Percentiles rank a stretch among this genome's conserved stretches.
Conservation (phyloP, 2,888 invertebrate genomes). For the Aradus depressus region DNA sequence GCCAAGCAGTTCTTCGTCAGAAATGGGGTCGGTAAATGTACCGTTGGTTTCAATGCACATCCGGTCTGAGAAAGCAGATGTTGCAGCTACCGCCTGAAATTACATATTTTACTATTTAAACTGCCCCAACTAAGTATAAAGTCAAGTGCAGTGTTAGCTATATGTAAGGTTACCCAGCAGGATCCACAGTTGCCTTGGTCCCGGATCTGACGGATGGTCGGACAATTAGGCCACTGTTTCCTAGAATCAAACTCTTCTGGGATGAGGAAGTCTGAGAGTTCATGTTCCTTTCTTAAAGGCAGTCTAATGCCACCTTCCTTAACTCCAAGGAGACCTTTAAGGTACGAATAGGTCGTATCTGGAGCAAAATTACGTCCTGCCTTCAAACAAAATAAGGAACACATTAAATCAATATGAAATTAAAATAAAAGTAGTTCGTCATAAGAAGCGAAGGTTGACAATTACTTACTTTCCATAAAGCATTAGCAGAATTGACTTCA, state of each 20-base stretch:
- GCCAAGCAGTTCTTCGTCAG: too few relatives aligned
- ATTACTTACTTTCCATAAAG: too few relatives aligned
- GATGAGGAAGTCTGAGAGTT: background rate
- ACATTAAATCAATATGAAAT: too few relatives aligned
- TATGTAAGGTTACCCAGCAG: constrained; percentile 66
- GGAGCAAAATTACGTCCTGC: constrained; percentile 63
- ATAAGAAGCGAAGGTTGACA: too few relatives aligned
- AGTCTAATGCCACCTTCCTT: constrained; percentile 44
- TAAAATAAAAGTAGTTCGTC: too few relatives aligned
- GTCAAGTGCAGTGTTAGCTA: constrained; percentile 11
- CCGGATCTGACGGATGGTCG: constrained; percentile 65
- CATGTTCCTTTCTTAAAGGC: constrained; percentile 32
- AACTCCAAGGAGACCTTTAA: constrained; percentile 58
- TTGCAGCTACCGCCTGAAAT: background rate
- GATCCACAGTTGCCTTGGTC: constrained; percentile 91
- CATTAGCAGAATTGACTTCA: too few relatives aligned
- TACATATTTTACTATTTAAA: background rate
- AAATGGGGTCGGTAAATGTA: too few relatives aligned
- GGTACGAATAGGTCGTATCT: constrained; percentile 46
- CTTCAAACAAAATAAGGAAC: too few relatives aligned
- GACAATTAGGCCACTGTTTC: constrained; percentile 68
- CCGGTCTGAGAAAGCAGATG: background rate
- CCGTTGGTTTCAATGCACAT: too few relatives aligned
- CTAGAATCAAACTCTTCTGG: constrained; percentile 73
- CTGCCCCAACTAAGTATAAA: background rate